Evolutionary conservation across 2,888 invertebrate species (phyloP).

Genomic region (Watsonalla binaria): DNA sequence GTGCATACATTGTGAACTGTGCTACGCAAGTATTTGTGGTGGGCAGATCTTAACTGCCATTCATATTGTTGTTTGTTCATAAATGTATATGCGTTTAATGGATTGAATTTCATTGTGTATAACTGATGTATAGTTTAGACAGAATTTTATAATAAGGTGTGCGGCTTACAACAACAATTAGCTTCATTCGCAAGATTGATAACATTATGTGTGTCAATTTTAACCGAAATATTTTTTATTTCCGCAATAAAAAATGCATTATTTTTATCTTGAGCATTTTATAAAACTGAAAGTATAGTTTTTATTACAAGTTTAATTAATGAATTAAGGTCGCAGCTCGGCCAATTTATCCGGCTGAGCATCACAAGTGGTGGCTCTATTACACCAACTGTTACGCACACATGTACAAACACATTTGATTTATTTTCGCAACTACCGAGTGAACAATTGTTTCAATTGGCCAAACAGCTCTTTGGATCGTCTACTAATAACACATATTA

Average conservation of each 20-base stretch:
- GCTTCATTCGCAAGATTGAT: not conserved
- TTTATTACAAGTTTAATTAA: constrained; percentile 26
- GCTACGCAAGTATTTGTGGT: not conserved
- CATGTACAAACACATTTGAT: constrained; percentile 23
- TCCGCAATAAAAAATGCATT: not conserved
- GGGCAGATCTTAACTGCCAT: not conserved
- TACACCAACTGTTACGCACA: constrained; percentile 15
- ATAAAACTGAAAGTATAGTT: not conserved
- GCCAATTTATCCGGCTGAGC: constrained; percentile 28
- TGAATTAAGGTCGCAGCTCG: constrained; percentile 31
- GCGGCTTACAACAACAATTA: no score
- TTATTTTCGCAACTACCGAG: constrained; percentile 33
- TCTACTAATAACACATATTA: no score
- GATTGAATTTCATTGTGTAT: no score
- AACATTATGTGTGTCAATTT: not conserved
- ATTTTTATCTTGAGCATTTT: not conserved
- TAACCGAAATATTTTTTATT: not conserved
- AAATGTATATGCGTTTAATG: no score
- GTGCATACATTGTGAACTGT: constrained; percentile 6
- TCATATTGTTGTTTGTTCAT: no score
- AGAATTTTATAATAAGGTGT: no score
- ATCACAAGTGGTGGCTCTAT: constrained; percentile 26
- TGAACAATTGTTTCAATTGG: constrained; percentile 54
- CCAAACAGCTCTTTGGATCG: not conserved
- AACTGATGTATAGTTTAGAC: no score